A percentile compares a stretch with the other conserved stretches of the same genome.
These are phyloP conservation scores for Alexandromys fortis DNA, from an alignment of 2,113 vertebrate genomes.

Conservation along the genomic window DNA sequence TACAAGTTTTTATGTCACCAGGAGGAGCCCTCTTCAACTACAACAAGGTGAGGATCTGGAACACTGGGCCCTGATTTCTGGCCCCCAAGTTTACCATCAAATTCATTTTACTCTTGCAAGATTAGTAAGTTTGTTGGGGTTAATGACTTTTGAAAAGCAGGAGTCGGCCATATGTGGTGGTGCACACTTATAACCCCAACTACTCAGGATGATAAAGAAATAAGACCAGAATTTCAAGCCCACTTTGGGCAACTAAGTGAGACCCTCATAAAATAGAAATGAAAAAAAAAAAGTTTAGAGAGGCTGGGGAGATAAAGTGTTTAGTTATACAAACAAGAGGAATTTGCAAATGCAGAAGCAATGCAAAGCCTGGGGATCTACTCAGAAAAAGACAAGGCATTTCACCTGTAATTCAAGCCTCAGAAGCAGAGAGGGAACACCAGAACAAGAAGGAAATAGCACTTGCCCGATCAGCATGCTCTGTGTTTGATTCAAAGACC, in stretches of 20 bases:
- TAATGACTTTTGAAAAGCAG: not conserved
- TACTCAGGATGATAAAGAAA: not conserved
- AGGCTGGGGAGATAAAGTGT: not conserved
- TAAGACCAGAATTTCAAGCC: not conserved
- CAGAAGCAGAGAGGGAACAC: not conserved
- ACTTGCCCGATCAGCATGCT: not conserved
- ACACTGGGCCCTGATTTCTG: not conserved
- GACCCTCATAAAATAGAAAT: not conserved
- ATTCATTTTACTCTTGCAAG: conserved; percentile 1
- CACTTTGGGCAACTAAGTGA: not conserved
- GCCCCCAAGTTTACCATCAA: not conserved
- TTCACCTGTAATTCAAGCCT: not conserved
- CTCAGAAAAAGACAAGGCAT: not conserved
- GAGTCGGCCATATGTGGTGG: not conserved
- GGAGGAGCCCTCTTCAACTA: not conserved
- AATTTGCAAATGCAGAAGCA: too few species aligned
- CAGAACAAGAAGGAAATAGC: not conserved
- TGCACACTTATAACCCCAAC: not conserved
- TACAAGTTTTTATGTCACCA: not conserved
- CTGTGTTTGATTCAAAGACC: not conserved
- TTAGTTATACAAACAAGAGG: not conserved
- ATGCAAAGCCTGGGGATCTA: not conserved
- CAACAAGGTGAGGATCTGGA: not conserved
- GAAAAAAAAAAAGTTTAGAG: not conserved
- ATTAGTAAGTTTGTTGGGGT: not conserved